Evolutionary conservation across 1,140 invertebrate genomes (phyloP), one percentile per base, ranked within the genome.

Genomic region (Diorhabda sublineata): DNA sequence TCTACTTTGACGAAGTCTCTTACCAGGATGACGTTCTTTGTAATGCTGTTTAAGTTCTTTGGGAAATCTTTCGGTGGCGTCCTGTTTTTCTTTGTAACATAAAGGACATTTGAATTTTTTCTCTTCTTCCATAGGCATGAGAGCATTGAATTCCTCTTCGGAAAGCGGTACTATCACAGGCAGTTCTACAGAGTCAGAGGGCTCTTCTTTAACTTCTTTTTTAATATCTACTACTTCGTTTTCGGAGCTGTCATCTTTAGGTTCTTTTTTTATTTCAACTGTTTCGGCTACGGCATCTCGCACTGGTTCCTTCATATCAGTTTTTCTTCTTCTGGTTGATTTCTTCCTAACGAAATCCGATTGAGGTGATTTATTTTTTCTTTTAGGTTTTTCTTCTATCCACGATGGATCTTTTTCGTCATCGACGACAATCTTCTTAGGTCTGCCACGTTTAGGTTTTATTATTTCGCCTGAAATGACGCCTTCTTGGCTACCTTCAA

Each of bases 21-120:
- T 76, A 4, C 73, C 73, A 6, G 72, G 74, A 66, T 76, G 75
- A 4, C 64, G 47, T 5, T 68, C 42, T 65, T 76, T 76, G 65
- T 74, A 76, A 59, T 76, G 75, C 43, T 64, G 44, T 64, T 73
- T 76, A 4, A 76, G 45, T 56, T 73, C 73, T 60, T 71, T 71
- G 2, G 69, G 62, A 9, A 61, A 71, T 58, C 71, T 61, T 42
- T 76, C 72, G 7, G 64, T 68, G 2, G 71, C 71, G 42, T 76
- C 71, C 59, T 72, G 71, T 60, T 67, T 60, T 60, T 60, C 65
- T 60, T 67, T 67, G 7, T 26, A 11, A 57, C 75, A 76, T 5
- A 74, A 65, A 1, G 73, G 75, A 67, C 75, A 76, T 60, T 71
- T 70, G 47, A 74, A 74, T 7, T 65, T 42, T 57, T 69, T 69